Conservation (phyloP, 92 coral and sea anemone genomes). For the Epizoanthus scotinus region DNA sequence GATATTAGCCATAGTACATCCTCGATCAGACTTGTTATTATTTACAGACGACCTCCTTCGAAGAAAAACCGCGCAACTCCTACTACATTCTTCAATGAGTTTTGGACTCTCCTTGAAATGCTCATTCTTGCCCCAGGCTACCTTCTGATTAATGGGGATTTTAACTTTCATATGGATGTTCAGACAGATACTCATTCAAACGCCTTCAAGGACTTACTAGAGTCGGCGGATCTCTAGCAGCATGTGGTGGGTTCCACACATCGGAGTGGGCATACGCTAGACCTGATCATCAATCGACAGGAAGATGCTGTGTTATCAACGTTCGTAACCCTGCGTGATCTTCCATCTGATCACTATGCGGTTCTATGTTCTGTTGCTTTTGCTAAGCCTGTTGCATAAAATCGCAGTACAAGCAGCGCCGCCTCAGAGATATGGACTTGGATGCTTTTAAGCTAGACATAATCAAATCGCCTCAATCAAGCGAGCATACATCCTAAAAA, state of each 20-base stretch:
- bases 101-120: slow-evolving; percentile 51
- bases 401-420: slow-evolving; percentile 28
- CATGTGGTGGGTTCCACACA: slow-evolving; percentile 50
- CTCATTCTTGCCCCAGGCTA: slow-evolving; percentile 34
- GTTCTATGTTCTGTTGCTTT: slow-evolving; percentile 44
- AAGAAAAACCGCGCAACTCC: slow-evolving; percentile 49
- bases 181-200: slow-evolving; percentile 16
- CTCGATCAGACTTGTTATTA: slow-evolving; percentile 35
- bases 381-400: slow-evolving; percentile 43
- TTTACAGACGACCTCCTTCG: slow-evolving; percentile 34
- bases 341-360: slow-evolving; percentile 53
- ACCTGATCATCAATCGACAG: slow-evolving; percentile 47
- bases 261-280: slow-evolving; percentile 48
- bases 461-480: neutral
- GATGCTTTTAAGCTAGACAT: slow-evolving; percentile 40
- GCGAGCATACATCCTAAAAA: slow-evolving; percentile 6
- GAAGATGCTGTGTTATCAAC: slow-evolving; percentile 42
- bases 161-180: slow-evolving; percentile 51
- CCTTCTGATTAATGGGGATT: slow-evolving; percentile 44
- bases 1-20: slow-evolving; percentile 20
- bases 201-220: slow-evolving; percentile 40
- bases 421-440: slow-evolving; percentile 40
- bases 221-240: slow-evolving; percentile 52
- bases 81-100: slow-evolving; percentile 32
- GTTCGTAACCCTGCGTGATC: slow-evolving; percentile 29